These are phyloP conservation scores for Oligia fasciuncula DNA, from an alignment of 2,888 invertebrate species.

Conservation along the genomic window DNA sequence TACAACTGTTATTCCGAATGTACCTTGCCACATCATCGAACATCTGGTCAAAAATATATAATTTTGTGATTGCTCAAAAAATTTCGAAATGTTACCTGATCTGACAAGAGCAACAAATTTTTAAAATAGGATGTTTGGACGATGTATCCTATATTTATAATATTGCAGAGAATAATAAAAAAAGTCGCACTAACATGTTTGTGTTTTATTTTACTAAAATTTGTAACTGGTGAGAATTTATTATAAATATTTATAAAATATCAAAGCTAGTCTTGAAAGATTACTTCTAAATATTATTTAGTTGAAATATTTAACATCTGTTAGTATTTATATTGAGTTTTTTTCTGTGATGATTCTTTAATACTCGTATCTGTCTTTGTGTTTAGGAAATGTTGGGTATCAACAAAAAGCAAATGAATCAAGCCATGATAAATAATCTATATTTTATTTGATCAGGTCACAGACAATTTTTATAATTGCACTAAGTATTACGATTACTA, in stretches of 20 bases:
- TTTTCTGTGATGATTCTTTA: conserved; percentile 17
- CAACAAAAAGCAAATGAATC: conserved; percentile 47
- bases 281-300: conserved; percentile 21
- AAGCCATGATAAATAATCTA: conserved; percentile 69
- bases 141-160: conserved; percentile 83
- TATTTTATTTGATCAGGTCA: conserved; percentile 71
- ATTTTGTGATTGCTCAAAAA: conserved; percentile 83
- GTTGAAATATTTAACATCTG: conserved; percentile 19
- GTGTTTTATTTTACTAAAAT: conserved; percentile 70
- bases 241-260: conserved; percentile 25
- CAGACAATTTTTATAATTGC: conserved; percentile 57
- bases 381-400: conserved; percentile 7
- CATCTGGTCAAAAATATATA: conserved; percentile 56
- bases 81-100: conserved; percentile 80
- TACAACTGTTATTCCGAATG: conserved; percentile 62
- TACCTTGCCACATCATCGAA: conserved; percentile 64
- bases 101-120: conserved; percentile 75
- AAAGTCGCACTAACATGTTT: conserved; percentile 79
- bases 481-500: conserved; percentile 44
- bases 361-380: conserved; percentile 2
- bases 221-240: conserved; percentile 38
- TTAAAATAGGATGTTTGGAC: conserved; percentile 77
- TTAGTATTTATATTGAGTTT: conserved; percentile 1
- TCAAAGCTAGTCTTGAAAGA: conserved; percentile 28
- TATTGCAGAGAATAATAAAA: conserved; percentile 83